Evolutionary conservation across 2,797 vertebrate species (phyloP).

Genomic region (Neomorphus geoffroyi): DNA sequence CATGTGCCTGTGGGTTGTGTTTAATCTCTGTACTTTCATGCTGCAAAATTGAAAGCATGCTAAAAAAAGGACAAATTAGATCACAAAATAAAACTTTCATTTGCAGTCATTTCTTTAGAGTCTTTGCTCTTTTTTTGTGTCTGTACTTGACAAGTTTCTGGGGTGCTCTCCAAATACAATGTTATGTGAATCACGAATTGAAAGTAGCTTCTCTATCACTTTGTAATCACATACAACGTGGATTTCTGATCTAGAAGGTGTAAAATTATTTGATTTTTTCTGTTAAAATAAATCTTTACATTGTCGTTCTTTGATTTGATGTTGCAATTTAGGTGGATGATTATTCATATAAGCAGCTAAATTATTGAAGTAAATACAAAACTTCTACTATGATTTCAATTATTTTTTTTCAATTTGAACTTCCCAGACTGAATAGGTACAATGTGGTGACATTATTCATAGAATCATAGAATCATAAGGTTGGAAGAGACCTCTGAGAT

Average conservation of each 20-base stretch:
- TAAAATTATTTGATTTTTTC: background rate
- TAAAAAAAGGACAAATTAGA: background rate
- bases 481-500: too few relatives aligned
- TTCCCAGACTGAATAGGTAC: background rate
- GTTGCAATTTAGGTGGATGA: background rate
- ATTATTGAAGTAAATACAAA: background rate
- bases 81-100: background rate
- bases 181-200: background rate
- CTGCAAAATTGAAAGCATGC: background rate
- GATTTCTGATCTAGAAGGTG: background rate
- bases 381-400: background rate
- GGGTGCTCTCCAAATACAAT: background rate
- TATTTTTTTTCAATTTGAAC: background rate
- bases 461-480: too few relatives aligned
- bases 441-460: rapidly evolving
- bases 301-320: background rate
- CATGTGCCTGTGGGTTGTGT: background rate
- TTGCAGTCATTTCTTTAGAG: background rate
- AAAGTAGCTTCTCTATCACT: background rate
- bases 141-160: background rate
- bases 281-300: background rate
- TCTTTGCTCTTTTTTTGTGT: background rate
- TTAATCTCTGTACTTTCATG: background rate
- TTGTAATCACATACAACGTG: background rate
- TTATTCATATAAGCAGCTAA: background rate